Evolutionary conservation across 2,797 vertebrate genomes (phyloP).

Genomic region (Cyclura pinguis): DNA sequence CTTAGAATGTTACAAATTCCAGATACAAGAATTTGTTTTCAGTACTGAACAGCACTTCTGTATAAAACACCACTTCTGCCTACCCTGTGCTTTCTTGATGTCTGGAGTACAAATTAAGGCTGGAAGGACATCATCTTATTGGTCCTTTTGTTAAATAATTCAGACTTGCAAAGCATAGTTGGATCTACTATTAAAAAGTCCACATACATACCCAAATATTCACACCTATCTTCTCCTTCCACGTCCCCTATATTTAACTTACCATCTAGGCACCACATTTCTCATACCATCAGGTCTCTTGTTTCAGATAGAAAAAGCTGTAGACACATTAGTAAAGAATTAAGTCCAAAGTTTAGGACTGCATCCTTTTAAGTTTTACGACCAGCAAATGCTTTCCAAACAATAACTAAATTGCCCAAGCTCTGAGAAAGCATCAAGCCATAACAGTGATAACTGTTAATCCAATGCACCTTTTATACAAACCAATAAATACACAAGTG

Average conservation of each 20-base stretch:
- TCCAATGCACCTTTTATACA: slow-evolving; percentile 85
- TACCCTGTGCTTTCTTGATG: not conserved
- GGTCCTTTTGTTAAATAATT: not conserved
- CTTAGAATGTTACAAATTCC: not conserved
- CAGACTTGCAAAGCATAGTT: not conserved
- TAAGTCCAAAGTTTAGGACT: slow-evolving; percentile 56
- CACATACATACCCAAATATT: not conserved
- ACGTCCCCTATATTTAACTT: slow-evolving; percentile 43
- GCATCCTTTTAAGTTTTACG: slow-evolving; percentile 53
- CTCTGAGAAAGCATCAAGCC: slow-evolving; percentile 76
- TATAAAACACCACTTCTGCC: not conserved
- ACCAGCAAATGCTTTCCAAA: slow-evolving; percentile 69
- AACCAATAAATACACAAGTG: slow-evolving; percentile 84
- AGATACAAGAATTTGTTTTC: not conserved
- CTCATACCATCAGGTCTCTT: slow-evolving; percentile 52
- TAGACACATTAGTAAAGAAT: slow-evolving; percentile 66
- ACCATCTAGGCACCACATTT: slow-evolving; percentile 13
- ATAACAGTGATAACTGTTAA: slow-evolving; percentile 83
- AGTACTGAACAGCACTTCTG: not conserved
- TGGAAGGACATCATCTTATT: not conserved
- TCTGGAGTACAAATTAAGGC: not conserved
- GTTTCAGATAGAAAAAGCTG: slow-evolving; percentile 54
- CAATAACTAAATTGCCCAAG: slow-evolving; percentile 71
- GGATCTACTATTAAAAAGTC: not conserved
- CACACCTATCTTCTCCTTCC: not conserved